phyloP scores from a whole-genome alignment of 2,113 vertebrate genomes.

The Pterocles burchelli region DNA sequence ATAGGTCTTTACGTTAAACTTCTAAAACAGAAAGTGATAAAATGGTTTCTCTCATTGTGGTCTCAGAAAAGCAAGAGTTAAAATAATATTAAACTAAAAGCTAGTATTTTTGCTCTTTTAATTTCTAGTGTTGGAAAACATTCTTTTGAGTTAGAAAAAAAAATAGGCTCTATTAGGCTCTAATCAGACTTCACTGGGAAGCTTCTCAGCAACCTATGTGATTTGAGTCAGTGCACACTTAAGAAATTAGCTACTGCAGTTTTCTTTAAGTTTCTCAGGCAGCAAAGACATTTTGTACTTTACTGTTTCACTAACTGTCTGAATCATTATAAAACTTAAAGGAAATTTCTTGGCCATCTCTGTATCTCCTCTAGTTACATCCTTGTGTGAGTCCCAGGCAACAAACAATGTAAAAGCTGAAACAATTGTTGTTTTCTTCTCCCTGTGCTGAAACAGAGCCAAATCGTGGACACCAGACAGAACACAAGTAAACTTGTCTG shows the following conservation, averaged over 20 bases:
- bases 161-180: not conserved
- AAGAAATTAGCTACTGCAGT: not conserved
- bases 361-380: not conserved
- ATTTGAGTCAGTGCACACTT: not conserved
- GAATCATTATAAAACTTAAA: not conserved
- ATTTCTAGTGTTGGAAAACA: not conserved
- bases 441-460: not conserved
- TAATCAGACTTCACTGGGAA: not conserved
- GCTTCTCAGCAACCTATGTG: not conserved
- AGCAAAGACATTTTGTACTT: not conserved
- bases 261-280: not conserved
- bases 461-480: slow-evolving; percentile 8
- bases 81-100: not conserved
- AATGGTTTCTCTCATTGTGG: not conserved
- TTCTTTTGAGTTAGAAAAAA: not conserved
- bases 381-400: not conserved
- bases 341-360: not conserved
- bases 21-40: not conserved
- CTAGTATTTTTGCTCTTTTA: not conserved
- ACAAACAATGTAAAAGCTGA: not conserved
- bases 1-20: not conserved
- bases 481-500: slow-evolving; percentile 20
- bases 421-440: not conserved
- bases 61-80: not conserved
- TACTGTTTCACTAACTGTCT: not conserved